Base-by-base conservation (phyloP, 2,888 invertebrate species). In the Epicampocera succincta region DNA sequence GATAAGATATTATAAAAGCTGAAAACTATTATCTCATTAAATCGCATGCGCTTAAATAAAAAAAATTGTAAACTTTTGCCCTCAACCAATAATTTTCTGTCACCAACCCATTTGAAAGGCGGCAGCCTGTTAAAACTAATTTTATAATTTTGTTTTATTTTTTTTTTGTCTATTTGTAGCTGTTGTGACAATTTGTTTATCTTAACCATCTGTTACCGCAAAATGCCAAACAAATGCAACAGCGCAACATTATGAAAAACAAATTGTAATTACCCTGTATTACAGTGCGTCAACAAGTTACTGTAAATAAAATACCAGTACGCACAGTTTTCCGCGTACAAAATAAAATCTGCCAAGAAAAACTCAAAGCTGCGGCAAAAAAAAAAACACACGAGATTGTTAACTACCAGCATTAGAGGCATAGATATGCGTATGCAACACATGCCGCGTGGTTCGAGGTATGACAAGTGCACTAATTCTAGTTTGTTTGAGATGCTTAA, bases 401-500 rank as follows among this genome's bases (percentile, higher is more conserved):
- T 54, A n/a, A n/a, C n/a, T n/a, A n/a, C n/a, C n/a, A n/a, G n/a
- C n/a, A 38, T 25, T 8, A 46, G 44, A 63, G n/a, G 12, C 73
- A 19, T 9, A 13, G 15, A 19, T 50, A 71, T 66, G 78, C 65
- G 50, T 71, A 65, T 50, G 50, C 58, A 78, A 72, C 17, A 46
- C 72, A 61, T 48, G 50, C 71, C 38, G 52, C 19, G 13, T 44
- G 21, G 13, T 9, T 58, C 19, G 25, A n/a, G 33, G 12, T 54
- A 38, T 44, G 52, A 46, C 46, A 52, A 60, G 38, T 73, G 46
- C 44, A 73, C 60, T 68, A 60, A 66, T 79, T 72, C 60, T 60
- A 66, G 72, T 78, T 58, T 38, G 25, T 50, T 50, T 42, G 2
- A 60, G 33, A 66, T 78, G 72, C 66, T 73, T 15, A 73, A 73